A percentile compares a stretch with the other conserved stretches of the same genome.
Conservation (phyloP, 2,113 vertebrate genomes). For the Actinemys pallida region DNA sequence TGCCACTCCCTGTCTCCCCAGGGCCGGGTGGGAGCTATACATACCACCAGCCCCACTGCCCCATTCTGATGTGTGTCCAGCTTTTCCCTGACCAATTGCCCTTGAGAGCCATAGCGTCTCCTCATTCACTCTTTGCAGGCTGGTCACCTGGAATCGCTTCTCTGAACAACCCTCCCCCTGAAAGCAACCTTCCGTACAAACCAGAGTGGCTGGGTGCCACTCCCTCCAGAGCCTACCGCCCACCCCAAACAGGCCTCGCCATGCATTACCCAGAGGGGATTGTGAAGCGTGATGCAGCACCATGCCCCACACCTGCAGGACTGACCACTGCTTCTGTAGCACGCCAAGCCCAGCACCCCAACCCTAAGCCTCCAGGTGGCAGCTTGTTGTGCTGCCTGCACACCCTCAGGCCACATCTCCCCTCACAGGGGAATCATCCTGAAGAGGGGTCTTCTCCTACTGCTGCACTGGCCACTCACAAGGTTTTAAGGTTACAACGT, state of each 20-base stretch:
- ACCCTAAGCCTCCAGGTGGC: not conserved
- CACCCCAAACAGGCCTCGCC: not conserved
- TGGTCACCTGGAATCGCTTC: not conserved
- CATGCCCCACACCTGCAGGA: not conserved
- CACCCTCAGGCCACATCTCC: too few relatives aligned
- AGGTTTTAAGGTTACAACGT: not conserved
- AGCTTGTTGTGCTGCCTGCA: not conserved
- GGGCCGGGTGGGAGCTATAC: not conserved
- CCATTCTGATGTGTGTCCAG: not conserved
- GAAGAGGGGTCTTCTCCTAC: not conserved
- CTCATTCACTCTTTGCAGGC: not conserved
- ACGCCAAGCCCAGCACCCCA: not conserved
- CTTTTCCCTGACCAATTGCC: not conserved
- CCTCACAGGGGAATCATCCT: not conserved
- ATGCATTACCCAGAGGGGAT: fast-evolving
- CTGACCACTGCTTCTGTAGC: not conserved
- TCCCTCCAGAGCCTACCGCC: not conserved
- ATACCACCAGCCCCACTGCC: not conserved
- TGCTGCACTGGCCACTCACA: not conserved
- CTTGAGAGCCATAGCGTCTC: not conserved
- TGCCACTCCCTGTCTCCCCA: not conserved
- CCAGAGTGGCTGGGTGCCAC: not conserved
- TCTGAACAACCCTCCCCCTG: not conserved
- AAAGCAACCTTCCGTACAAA: not conserved
- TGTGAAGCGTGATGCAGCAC: not conserved